These are phyloP conservation scores for Plectropomus leopardus DNA, from an alignment of 2,113 vertebrate genomes.

Conservation along the genomic window DNA sequence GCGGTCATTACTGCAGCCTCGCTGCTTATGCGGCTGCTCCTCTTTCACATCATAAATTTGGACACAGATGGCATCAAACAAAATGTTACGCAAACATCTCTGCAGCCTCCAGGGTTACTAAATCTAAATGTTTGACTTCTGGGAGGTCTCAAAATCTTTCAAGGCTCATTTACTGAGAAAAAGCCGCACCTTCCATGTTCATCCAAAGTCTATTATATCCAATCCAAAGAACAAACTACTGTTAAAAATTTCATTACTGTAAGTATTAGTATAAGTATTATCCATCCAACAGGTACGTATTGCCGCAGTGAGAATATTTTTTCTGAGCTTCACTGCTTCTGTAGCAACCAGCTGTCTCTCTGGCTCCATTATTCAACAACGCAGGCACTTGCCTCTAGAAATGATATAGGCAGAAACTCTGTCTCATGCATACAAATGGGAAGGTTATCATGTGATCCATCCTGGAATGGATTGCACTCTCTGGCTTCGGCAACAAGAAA, in stretches of 20 bases:
- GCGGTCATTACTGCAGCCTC: constrained; percentile 43
- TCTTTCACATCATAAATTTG: constrained; percentile 56
- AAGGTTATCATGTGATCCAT: constrained; percentile 67
- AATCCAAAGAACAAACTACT: constrained; percentile 16
- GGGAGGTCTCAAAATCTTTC: constrained; percentile 34
- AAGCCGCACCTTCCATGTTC: background rate
- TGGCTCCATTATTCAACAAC: constrained; percentile 66
- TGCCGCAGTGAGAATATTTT: constrained; percentile 53
- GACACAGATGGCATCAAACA: constrained; percentile 79
- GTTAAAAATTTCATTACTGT: background rate
- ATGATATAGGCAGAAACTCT: constrained; percentile 61
- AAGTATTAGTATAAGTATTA: background rate
- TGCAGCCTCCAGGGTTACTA: constrained; percentile 70
- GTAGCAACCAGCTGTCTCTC: constrained; percentile 58
- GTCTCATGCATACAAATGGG: constrained; percentile 74
- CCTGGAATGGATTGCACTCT: constrained; percentile 48
- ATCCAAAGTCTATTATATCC: constrained; percentile 7
- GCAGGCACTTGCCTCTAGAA: constrained; percentile 57
- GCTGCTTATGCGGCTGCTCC: constrained; percentile 38
- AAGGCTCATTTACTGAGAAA: constrained; percentile 39
- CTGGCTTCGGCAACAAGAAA: constrained; percentile 35
- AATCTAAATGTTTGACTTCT: constrained; percentile 65
- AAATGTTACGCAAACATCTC: constrained; percentile 74
- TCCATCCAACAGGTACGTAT: constrained; percentile 20
- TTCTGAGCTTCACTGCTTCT: constrained; percentile 45